A percentile compares a stretch with the other conserved stretches of the same genome.
Evolutionary conservation across 2,888 invertebrate species (phyloP).

Genomic region (Troglohyphantes excavatus): DNA sequence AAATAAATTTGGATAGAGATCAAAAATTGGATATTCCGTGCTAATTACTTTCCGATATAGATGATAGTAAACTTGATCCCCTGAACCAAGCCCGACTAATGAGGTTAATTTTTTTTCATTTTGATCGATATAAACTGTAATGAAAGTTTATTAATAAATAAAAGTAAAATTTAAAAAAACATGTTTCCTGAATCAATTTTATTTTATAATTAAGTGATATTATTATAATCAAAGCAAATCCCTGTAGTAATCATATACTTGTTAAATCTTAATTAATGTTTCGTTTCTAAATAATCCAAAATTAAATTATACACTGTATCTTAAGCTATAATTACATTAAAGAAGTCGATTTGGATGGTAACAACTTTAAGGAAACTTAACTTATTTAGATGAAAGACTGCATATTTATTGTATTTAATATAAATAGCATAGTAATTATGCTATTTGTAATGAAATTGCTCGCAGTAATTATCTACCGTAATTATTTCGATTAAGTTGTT

Average conservation of each 20-base stretch:
- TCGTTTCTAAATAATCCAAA: too few species aligned
- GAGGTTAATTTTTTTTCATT: neutral
- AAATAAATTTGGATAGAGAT: neutral
- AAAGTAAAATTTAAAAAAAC: neutral
- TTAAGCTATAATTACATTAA: too few species aligned
- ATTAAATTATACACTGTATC: too few species aligned
- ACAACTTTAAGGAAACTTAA: too few species aligned
- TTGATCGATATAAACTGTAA: neutral
- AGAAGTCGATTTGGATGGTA: too few species aligned
- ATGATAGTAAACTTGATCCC: conserved; percentile 17
- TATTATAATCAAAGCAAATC: neutral
- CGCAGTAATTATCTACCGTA: too few species aligned
- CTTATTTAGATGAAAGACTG: too few species aligned
- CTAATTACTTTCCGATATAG: conserved; percentile 47
- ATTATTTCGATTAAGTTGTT: too few species aligned
- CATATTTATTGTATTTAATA: too few species aligned
- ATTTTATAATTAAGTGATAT: neutral
- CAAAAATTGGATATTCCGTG: neutral
- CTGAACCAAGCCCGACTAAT: neutral
- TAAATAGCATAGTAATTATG: too few species aligned
- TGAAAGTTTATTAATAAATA: neutral
- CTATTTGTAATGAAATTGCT: too few species aligned
- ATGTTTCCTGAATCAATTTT: neutral
- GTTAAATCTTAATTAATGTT: conserved; percentile 11
- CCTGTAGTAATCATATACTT: neutral